A percentile compares a stretch with the other conserved stretches of the same genome.
Conservation (phyloP, 64 coral and sea anemone genomes). For the Cladopsammia gracilis region DNA sequence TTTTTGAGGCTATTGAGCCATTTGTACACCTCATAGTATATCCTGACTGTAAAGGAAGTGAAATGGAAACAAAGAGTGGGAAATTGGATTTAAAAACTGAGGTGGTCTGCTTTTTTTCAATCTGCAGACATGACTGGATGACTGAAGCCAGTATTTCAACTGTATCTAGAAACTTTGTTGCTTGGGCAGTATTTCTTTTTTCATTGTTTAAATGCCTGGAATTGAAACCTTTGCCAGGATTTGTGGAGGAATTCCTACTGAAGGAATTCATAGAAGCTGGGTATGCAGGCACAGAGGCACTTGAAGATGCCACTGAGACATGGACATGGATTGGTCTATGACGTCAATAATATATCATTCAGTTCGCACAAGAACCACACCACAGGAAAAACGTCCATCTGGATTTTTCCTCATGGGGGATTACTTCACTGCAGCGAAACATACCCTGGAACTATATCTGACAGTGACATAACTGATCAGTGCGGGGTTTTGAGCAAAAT, state of each 20-base stretch:
- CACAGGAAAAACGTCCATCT: slow-evolving; percentile 37
- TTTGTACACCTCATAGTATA: slow-evolving; percentile 13
- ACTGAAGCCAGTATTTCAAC: slow-evolving; percentile 20
- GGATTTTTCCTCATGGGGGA: slow-evolving; percentile 23
- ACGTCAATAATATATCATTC: slow-evolving; percentile 35
- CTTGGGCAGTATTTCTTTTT: slow-evolving; percentile 52
- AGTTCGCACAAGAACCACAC: slow-evolving; percentile 39
- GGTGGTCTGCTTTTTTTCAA: slow-evolving; percentile 36
- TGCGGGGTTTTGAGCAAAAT: slow-evolving; percentile 70
- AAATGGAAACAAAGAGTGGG: neutral
- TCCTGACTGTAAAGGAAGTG: slow-evolving; percentile 44
- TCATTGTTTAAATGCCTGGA: slow-evolving; percentile 35
- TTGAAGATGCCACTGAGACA: neutral
- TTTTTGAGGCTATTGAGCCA: slow-evolving; percentile 49
- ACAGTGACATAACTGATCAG: slow-evolving; percentile 63
- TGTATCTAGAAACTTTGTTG: slow-evolving; percentile 26
- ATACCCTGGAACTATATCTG: slow-evolving; percentile 56
- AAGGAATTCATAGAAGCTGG: slow-evolving; percentile 20
- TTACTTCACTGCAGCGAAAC: slow-evolving; percentile 15
- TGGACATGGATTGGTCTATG: slow-evolving; percentile 17
- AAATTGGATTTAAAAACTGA: slow-evolving; percentile 49
- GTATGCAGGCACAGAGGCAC: neutral
- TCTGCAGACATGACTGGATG: neutral
- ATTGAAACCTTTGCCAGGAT: slow-evolving; percentile 31
- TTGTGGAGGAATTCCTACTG: slow-evolving; percentile 15